Conservation (phyloP, 2,888 invertebrate species). For the Lycocerus yunnanus region DNA sequence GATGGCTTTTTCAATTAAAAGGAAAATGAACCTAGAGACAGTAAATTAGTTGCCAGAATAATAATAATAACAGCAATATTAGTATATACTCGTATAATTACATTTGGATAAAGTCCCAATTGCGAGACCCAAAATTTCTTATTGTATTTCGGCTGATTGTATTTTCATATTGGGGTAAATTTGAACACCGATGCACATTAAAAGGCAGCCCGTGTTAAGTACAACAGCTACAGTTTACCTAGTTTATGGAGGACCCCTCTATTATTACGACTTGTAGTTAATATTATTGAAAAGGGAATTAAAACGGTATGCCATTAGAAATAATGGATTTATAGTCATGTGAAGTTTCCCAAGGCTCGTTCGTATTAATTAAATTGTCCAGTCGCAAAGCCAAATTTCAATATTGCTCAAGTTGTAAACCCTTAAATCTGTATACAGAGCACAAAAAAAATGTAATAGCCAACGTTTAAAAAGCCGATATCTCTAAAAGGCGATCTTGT, state of each 20-base stretch:
- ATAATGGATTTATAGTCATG: neutral
- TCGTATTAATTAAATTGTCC: neutral
- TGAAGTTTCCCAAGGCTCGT: neutral
- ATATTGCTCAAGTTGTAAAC: neutral
- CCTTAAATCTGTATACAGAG: neutral
- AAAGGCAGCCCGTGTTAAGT: neutral
- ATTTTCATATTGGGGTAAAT: neutral
- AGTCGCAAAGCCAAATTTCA: neutral
- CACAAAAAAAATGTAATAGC: neutral
- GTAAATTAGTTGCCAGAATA: neutral
- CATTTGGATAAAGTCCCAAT: neutral
- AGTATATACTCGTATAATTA: neutral
- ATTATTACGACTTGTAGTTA: neutral
- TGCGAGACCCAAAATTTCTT: neutral
- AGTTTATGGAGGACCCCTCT: neutral
- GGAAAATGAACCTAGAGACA: neutral
- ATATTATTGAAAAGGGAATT: neutral
- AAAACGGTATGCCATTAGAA: neutral
- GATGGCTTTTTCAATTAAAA: neutral
- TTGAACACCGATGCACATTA: neutral
- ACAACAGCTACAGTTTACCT: neutral
- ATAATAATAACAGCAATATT: neutral
- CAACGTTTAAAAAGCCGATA: neutral
- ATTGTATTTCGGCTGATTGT: neutral
- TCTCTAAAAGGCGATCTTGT: neutral